Evolutionary conservation across 2,113 vertebrate genomes (phyloP), one percentile per base, ranked within the genome.

Genomic region (Perca schrenkii): DNA sequence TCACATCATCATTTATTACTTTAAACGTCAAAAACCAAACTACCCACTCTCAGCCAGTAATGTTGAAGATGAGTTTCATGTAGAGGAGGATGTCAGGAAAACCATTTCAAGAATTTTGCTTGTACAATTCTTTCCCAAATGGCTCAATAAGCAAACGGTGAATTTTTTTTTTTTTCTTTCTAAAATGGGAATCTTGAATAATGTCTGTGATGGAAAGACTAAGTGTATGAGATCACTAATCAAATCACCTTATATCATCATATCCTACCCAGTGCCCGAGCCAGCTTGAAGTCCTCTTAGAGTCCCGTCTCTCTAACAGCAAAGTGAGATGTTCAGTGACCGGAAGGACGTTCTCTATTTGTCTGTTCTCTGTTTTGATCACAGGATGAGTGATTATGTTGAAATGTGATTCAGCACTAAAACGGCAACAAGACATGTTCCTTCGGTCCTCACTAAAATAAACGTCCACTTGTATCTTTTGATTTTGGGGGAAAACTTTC

Each of bases 401-500:
- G 1, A 69, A 15, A 70, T 71, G 57, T 63, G 61, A 75, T 71
- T 76, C n/a, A 84, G 83, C 75, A 74, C 73, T 75, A 62, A 84
- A 86, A 85, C 57, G 12, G 46, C 62, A 43, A 58, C 19, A n/a
- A 66, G 16, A 68, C 47, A 7, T 16, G 11, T 82, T 79, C 62
- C 46, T 88, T 73, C 58, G 57, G 16, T 60, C 40, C 34, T 72
- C 22, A 12, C 53, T 82, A 15, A 80, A 82, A 78, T 57, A 61
- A 72, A 54, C 13, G 25, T 83, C 66, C 77, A 57, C 19, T 50
- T 67, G 58, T 74, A 43, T 56, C 65, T 79, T 82, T 63, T 71
- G 28, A 68, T 86, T 88, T 78, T 72, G 58, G 71, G 84, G 72
- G 47, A 80, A 28, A 86, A 74, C 68, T 79, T 91, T 89, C 83